phyloP scores from a whole-genome alignment of 2,797 vertebrate species.

The Scarus forsteni region DNA sequence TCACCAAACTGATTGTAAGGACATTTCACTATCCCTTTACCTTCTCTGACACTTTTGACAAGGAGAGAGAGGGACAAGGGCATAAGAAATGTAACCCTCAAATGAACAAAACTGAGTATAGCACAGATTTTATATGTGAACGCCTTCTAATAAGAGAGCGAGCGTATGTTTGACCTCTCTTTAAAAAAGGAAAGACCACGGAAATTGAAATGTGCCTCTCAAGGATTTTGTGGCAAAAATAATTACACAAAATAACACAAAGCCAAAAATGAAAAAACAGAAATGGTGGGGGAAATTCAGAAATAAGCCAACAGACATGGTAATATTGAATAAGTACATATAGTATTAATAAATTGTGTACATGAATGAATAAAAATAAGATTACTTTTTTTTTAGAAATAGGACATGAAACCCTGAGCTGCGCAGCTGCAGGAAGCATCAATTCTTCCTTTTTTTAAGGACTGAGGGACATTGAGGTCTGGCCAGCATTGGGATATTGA shows the following conservation, averaged over 20 bases:
- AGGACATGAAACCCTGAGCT: constrained; percentile 29
- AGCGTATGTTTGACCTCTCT: constrained; percentile 29
- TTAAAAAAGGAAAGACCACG: neutral
- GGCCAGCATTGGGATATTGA: constrained; percentile 62
- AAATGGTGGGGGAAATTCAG: neutral
- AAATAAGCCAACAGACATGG: neutral
- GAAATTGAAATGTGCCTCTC: constrained; percentile 16
- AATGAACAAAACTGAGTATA: no score
- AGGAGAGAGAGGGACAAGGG: no score
- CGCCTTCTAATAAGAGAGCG: neutral
- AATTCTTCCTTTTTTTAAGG: constrained; percentile 32
- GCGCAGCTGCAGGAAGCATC: constrained; percentile 24
- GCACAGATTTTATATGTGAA: no score
- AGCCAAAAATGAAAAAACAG: neutral
- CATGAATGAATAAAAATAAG: neutral
- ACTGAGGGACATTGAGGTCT: constrained; percentile 42
- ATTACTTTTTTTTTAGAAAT: constrained; percentile 4
- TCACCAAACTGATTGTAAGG: no score
- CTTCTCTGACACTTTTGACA: no score
- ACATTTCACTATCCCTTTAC: no score
- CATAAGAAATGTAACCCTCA: no score
- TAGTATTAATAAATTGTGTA: neutral
- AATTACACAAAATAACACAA: constrained; percentile 9
- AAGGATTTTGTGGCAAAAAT: constrained; percentile 8
- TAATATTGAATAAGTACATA: neutral